These are phyloP conservation scores for Mastigias papua DNA, from an alignment of 30 jellyfish, hydroid and myxozoan genomes.

Conservation along the genomic window DNA sequence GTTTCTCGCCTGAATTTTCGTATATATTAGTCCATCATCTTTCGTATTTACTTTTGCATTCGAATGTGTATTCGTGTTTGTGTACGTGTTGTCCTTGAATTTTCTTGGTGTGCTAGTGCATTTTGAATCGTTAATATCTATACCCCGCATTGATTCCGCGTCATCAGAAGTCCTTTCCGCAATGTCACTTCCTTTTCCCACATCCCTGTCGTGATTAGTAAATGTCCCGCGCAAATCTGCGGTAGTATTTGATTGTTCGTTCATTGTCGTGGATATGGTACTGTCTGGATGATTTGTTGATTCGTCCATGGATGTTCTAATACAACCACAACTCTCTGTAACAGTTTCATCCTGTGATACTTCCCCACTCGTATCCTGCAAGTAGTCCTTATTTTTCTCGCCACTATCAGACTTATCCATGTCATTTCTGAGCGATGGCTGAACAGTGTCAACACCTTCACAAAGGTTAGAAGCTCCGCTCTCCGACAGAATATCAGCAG, in stretches of 20 bases:
- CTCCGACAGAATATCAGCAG: slow-evolving; percentile 45
- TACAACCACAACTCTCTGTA: slow-evolving; percentile 29
- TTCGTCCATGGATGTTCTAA: slow-evolving; percentile 24
- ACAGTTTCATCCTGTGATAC: slow-evolving; percentile 56
- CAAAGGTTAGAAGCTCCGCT: slow-evolving; percentile 4
- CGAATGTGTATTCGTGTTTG: slow-evolving; percentile 1
- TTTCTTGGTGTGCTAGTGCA: slow-evolving; percentile 74
- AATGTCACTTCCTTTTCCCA: background rate
- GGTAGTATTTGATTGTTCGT: background rate
- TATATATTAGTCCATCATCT: slow-evolving; percentile 66
- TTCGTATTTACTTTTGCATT: background rate
- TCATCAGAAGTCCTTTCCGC: background rate
- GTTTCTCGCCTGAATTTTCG: slow-evolving; percentile 47
- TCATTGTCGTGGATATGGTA: background rate
- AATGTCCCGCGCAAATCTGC: slow-evolving; percentile 19
- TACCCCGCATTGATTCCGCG: slow-evolving; percentile 57
- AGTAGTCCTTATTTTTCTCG: background rate
- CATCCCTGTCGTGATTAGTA: slow-evolving; percentile 62
- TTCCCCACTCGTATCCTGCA: background rate
- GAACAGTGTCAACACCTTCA: background rate
- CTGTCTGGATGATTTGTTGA: background rate
- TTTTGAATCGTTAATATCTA: slow-evolving; percentile 55
- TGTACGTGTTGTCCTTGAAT: slow-evolving; percentile 34
- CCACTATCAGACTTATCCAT: background rate
- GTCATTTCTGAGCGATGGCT: background rate